Base-by-base conservation (phyloP, 2,113 vertebrate genomes). In the Microcebus lehilahytsara region DNA sequence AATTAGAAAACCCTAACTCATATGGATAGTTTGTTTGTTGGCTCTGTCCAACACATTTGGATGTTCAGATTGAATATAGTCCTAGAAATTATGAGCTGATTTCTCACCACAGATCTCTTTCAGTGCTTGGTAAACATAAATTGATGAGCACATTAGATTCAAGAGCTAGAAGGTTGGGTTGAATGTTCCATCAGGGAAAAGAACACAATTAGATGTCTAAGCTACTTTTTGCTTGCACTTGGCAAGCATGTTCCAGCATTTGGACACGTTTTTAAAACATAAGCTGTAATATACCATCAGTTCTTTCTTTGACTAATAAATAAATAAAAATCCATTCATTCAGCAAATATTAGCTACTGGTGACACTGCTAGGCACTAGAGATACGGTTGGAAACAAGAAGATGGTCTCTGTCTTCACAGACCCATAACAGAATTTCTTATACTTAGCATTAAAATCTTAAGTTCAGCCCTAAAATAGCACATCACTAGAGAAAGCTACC, bases 261-360 rank as follows among this genome's bases (percentile, higher is more conserved):
- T 78, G 37, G 9, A 40, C n/a, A 20, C 60, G 30, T 10, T 72
- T 97, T 93, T 90, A 86, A 93, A 91, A 67, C 34, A 60, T 53
- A 86, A 87, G 51, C 37, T 66, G 40, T 40, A 94, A 42, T 64
- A 79, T 13, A 56, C 3, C 27, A 89, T 51, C 37, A 40, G 67
- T 85, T 89, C 42, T 80, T 96, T 85, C 72, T 95, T 53, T 77
- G 67, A 46, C 58, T 89, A 58, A 85, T 49, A 66, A 88, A 53
- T 75, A 77, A 85, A 51, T 79, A 75, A 85, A 90, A 75, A 84
- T 84, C 77, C 22, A 71, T 46, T 85, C 23, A 84, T 25, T 80
- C 77, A 64, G 14, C 25, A 95, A 42, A 67, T 37, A 72, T 51
- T 75, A 92, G 56, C 3, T 51, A n/a, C 62, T 56, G 37, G 2